Evolutionary conservation across 1,140 invertebrate genomes (phyloP).

Genomic region (Drosophila fuyamai): DNA sequence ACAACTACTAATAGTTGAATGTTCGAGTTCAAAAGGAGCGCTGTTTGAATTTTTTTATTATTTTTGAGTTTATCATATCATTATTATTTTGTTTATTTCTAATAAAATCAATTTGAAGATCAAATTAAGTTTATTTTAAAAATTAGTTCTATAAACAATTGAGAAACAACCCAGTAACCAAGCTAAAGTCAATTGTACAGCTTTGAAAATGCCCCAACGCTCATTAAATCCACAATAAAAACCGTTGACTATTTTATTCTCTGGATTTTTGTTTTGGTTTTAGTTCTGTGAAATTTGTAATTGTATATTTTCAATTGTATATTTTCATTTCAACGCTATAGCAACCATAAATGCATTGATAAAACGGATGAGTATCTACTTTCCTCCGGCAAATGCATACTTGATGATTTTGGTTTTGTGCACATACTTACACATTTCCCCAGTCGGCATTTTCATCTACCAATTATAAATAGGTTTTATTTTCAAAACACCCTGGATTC

Average conservation of each 20-base stretch:
- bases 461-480: conserved; percentile 46
- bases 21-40: too few relatives aligned
- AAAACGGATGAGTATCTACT: neutral
- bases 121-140: too few relatives aligned
- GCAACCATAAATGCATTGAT: conserved; percentile 19
- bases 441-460: neutral
- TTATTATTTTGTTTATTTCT: too few relatives aligned
- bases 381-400: conserved; percentile 23
- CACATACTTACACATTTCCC: neutral
- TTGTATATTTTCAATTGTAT: neutral
- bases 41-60: too few relatives aligned
- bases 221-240: neutral
- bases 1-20: too few relatives aligned
- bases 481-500: conserved; percentile 12
- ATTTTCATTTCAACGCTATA: conserved; percentile 7
- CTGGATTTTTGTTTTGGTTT: neutral
- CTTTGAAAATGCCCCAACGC: neutral
- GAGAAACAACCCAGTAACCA: too few relatives aligned
- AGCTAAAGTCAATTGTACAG: neutral
- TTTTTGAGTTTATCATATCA: too few relatives aligned
- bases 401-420: conserved; percentile 34
- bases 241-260: neutral
- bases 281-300: neutral
- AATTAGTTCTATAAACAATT: too few relatives aligned
- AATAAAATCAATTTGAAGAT: too few relatives aligned